A percentile compares a stretch with the other conserved stretches of the same genome.
These are phyloP conservation scores for Clavelina lepadiformis DNA, from an alignment of 23 tunicate species.

Conservation along the genomic window DNA sequence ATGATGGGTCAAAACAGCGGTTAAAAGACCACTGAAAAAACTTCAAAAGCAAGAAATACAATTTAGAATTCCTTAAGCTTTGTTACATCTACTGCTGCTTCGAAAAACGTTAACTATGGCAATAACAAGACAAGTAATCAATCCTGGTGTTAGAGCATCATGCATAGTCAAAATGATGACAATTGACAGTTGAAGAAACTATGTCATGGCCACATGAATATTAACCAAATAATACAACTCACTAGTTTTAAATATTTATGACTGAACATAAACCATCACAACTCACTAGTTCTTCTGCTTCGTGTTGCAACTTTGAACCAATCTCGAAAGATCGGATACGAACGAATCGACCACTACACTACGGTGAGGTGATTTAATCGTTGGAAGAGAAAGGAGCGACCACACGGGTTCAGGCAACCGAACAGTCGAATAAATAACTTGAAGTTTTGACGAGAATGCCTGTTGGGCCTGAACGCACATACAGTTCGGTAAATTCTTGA, in stretches of 20 bases:
- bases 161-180: no score
- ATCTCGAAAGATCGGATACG: conserved; percentile 43
- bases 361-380: conserved; percentile 15
- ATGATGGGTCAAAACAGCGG: conserved; percentile 71
- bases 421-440: conserved; percentile 52
- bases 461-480: conserved; percentile 54
- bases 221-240: no score
- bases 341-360: conserved; percentile 44
- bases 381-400: conserved; percentile 28
- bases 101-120: no score
- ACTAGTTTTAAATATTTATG: no score
- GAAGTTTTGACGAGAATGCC: conserved; percentile 25
- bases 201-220: no score
- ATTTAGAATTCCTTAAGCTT: neutral
- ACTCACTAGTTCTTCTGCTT: conserved; percentile 70
- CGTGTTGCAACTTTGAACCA: conserved; percentile 44
- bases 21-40: conserved; percentile 57
- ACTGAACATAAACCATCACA: no score
- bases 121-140: no score
- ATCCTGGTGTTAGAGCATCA: no score
- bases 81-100: neutral
- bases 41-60: conserved; percentile 27
- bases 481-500: no score
- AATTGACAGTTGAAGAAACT: no score
- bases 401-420: conserved; percentile 74